A percentile compares a stretch with the other conserved stretches of the same genome.
These are phyloP conservation scores for Muscicapa comitata DNA, from an alignment of 2,797 vertebrate species.

Conservation along the genomic window DNA sequence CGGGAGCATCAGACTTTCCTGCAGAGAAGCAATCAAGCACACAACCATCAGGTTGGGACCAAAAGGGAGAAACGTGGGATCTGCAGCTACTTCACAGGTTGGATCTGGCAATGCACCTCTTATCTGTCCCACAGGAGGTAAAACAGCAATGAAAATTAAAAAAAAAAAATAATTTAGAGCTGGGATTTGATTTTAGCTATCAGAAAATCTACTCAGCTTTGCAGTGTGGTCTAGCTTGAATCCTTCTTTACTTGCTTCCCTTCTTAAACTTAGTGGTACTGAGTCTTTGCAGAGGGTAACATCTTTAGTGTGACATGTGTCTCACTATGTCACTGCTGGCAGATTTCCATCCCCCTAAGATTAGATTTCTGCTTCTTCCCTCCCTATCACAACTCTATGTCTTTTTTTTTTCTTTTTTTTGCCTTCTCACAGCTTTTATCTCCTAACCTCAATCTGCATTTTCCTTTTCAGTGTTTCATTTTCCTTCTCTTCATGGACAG, in stretches of 20 bases:
- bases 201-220: background rate
- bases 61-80: background rate
- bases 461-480: background rate
- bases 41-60: background rate
- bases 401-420: background rate
- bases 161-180: background rate
- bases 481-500: background rate
- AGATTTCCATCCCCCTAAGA: background rate
- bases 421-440: background rate
- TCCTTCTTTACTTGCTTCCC: background rate
- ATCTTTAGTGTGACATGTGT: background rate
- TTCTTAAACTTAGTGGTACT: background rate
- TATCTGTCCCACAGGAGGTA: background rate
- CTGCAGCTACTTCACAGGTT: background rate
- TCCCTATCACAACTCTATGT: background rate
- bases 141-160: background rate
- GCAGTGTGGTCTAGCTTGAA: background rate
- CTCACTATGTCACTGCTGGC: background rate
- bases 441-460: background rate
- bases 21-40: slow-evolving; percentile 47
- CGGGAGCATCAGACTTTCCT: slow-evolving; percentile 18
- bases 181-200: background rate
- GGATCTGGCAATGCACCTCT: background rate
- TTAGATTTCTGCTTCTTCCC: background rate
- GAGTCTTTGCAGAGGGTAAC: background rate